A percentile compares a stretch with the other conserved stretches of the same genome.
phyloP scores from a whole-genome alignment of 2,113 vertebrate species.

The Caloenas nicobarica region DNA sequence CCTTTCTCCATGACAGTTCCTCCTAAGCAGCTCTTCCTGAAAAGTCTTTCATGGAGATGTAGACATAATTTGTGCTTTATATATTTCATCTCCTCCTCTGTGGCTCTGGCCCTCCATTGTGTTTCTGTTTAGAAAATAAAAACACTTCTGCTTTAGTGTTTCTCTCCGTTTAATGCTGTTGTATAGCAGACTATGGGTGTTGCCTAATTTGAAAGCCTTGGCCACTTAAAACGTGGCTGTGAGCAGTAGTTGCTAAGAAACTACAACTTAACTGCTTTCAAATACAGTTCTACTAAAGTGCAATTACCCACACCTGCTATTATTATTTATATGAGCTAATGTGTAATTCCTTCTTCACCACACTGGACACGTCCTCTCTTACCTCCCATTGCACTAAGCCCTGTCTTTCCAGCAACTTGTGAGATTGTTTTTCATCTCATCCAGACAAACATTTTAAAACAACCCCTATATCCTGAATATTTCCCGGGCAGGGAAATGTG shows the following conservation, averaged over 20 bases:
- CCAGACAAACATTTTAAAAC: conserved; percentile 2
- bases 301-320: conserved; percentile 56
- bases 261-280: conserved; percentile 50
- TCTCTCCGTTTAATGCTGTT: neutral
- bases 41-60: neutral
- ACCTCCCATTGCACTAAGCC: neutral
- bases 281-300: neutral
- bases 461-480: neutral
- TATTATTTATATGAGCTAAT: conserved; percentile 57
- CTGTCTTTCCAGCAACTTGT: neutral
- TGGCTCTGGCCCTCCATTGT: neutral
- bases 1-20: neutral
- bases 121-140: neutral
- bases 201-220: conserved; percentile 27
- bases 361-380: conserved; percentile 16
- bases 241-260: conserved; percentile 62
- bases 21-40: neutral
- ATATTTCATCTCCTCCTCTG: neutral
- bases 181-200: neutral
- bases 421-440: neutral
- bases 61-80: neutral
- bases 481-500: neutral
- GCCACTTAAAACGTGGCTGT: neutral
- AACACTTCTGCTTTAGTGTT: conserved; percentile 3
- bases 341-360: conserved; percentile 36